These are phyloP conservation scores for Poecilia velifera DNA, from an alignment of 2,797 vertebrate species.

Conservation along the genomic window DNA sequence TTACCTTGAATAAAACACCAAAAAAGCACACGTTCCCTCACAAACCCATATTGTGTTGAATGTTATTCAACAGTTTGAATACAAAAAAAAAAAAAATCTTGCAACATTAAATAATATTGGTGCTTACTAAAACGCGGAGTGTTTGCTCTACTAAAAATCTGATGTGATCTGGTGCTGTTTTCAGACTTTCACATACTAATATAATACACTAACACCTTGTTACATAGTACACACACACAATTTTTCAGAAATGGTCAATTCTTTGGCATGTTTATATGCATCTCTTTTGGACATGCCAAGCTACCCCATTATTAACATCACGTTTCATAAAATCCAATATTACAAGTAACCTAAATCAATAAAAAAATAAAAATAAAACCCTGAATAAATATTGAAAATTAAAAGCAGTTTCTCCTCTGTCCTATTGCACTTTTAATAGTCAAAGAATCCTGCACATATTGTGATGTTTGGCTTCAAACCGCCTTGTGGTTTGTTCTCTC, in stretches of 20 bases:
- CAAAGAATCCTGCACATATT: constrained; percentile 55
- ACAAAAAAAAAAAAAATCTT: background rate
- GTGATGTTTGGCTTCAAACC: constrained; percentile 38
- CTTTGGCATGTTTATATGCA: background rate
- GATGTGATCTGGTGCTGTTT: background rate
- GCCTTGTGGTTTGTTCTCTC: constrained; percentile 39
- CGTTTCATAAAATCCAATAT: background rate
- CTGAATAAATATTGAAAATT: background rate
- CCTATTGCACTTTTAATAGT: constrained; percentile 42
- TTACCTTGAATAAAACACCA: background rate
- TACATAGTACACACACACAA: background rate
- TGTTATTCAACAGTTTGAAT: background rate
- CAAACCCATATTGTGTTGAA: background rate
- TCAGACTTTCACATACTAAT: background rate
- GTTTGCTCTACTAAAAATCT: background rate
- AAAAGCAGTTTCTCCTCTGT: constrained; percentile 26
- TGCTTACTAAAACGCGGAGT: background rate
- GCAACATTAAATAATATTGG: background rate
- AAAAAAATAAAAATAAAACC: constrained; percentile 1
- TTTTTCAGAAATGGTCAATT: background rate
- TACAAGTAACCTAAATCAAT: background rate
- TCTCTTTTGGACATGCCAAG: background rate
- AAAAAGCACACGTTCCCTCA: background rate
- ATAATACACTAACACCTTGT: too few species aligned
- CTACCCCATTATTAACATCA: background rate